phyloP scores from a whole-genome alignment of 2,797 vertebrate species.

The Coccyzus lansbergi region DNA sequence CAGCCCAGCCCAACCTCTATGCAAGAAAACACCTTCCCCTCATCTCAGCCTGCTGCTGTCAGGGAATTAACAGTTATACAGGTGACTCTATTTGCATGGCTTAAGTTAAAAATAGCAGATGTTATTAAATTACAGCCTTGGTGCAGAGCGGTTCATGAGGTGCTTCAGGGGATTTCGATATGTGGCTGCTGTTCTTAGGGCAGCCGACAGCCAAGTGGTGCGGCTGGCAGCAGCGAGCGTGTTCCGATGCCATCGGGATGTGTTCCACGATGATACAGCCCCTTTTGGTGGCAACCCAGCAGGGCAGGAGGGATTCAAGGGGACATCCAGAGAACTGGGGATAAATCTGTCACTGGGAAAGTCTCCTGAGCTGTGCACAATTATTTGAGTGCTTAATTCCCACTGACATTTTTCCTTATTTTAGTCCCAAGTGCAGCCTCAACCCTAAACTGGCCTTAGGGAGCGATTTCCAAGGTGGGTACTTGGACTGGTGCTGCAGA shows the following conservation, averaged over 20 bases:
- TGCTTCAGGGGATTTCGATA: neutral
- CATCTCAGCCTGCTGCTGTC: neutral
- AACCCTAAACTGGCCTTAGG: neutral
- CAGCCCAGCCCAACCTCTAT: neutral
- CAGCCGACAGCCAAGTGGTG: neutral
- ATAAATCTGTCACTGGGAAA: neutral
- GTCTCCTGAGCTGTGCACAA: neutral
- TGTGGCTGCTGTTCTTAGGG: neutral
- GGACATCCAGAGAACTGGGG: no score
- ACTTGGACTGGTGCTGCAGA: neutral
- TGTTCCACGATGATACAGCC: fast-evolving
- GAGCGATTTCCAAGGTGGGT: neutral
- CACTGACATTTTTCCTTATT: neutral
- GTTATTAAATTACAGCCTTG: neutral
- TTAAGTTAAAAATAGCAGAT: neutral
- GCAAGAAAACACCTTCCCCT: slow-evolving; percentile 63
- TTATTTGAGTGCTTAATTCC: neutral
- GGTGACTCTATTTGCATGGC: neutral
- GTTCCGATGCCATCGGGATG: neutral
- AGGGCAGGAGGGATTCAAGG: fast-evolving
- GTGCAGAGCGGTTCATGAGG: neutral
- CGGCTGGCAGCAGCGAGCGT: neutral
- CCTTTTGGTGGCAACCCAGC: neutral
- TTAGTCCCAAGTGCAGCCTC: neutral
- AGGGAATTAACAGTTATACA: neutral